Percentiles rank a stretch among this genome's conserved stretches.
These are phyloP conservation scores for Siphamia tubifer DNA, from an alignment of 2,113 vertebrate species.

Conservation along the genomic window DNA sequence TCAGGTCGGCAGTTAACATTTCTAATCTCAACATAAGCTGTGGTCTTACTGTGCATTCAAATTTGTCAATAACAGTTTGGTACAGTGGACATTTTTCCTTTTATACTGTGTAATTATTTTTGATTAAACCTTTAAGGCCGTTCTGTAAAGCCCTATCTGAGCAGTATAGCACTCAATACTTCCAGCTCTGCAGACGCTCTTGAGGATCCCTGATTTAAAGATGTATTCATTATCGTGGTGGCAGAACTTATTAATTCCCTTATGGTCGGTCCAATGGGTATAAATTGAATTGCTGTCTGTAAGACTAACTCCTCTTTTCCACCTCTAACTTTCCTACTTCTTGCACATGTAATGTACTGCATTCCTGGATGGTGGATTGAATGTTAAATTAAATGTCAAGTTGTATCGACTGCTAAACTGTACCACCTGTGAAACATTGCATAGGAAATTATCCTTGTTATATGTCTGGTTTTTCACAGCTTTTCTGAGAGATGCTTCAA, in stretches of 20 bases:
- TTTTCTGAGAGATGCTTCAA: conserved; percentile 31
- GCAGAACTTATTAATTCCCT: conserved; percentile 16
- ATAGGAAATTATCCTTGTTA: not conserved
- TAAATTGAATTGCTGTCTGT: conserved; percentile 4
- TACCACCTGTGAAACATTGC: conserved; percentile 34
- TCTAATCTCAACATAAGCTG: not conserved
- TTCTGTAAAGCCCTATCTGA: not conserved
- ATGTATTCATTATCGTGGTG: conserved; percentile 4
- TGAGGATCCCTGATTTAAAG: not conserved
- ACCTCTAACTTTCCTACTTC: not conserved
- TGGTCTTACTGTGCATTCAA: not conserved
- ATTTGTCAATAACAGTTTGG: not conserved
- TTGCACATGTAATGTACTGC: not conserved
- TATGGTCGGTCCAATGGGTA: conserved; percentile 4
- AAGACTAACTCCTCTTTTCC: not conserved
- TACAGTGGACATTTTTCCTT: not conserved
- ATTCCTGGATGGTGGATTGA: not conserved
- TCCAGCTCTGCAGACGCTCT: not conserved
- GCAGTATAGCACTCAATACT: not conserved
- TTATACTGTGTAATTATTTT: conserved; percentile 12
- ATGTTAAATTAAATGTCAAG: conserved; percentile 26
- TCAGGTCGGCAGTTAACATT: not conserved
- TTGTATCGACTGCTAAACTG: conserved; percentile 1
- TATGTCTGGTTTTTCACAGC: conserved; percentile 2
- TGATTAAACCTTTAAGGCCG: conserved; percentile 1